Evolutionary conservation across 2,113 vertebrate species (phyloP).

Genomic region (Otis tarda): DNA sequence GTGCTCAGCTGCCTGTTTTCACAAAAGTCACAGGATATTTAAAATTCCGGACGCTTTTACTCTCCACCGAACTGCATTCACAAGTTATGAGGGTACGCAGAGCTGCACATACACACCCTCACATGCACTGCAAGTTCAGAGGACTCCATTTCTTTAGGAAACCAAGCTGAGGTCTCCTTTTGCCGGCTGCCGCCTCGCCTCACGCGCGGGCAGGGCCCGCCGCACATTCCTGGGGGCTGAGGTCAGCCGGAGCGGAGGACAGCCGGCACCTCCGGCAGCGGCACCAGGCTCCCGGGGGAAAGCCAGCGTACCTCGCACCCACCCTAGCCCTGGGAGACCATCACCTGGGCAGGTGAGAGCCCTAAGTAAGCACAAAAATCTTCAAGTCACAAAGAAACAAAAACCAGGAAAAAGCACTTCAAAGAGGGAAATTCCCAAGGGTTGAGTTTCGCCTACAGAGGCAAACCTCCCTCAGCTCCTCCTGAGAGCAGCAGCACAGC

Average conservation of each 20-base stretch:
- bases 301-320: neutral
- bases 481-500: neutral
- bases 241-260: neutral
- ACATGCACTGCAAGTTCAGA: rapidly evolving
- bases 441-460: neutral
- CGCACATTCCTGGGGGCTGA: neutral
- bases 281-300: neutral
- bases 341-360: neutral
- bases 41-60: neutral
- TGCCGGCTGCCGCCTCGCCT: neutral
- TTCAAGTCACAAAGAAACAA: neutral
- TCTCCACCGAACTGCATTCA: neutral
- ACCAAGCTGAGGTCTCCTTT: neutral
- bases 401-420: neutral
- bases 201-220: neutral
- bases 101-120: rapidly evolving
- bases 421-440: constrained; percentile 3
- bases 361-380: neutral
- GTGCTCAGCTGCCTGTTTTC: neutral
- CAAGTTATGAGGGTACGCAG: rapidly evolving
- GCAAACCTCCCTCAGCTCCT: neutral
- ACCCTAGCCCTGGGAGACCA: neutral
- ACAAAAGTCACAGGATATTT: neutral
- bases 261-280: neutral
- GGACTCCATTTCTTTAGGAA: neutral